Conservation (phyloP, 2,797 vertebrate species). For the Darevskia mixta region DNA sequence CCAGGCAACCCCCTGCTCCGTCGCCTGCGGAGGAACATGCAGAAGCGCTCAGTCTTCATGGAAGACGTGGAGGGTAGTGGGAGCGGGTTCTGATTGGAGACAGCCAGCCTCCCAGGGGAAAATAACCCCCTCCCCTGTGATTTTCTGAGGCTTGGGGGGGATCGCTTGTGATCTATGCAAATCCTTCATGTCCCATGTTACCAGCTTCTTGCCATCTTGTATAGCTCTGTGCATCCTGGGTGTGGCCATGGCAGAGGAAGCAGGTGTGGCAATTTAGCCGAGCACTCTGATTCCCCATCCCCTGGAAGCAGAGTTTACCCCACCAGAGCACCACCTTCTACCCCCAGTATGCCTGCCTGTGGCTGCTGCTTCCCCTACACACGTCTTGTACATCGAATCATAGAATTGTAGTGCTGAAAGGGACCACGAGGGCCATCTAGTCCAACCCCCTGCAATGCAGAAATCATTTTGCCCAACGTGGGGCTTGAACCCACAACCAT, state of each 20-base stretch:
- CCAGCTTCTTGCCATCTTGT: constrained; percentile 20
- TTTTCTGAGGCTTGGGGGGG: constrained; percentile 12
- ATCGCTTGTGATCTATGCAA: constrained; percentile 56
- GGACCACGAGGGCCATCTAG: no score
- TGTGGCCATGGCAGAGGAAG: background rate
- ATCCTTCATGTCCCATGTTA: constrained; percentile 9
- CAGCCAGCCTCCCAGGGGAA: background rate
- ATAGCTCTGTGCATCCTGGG: constrained; percentile 16
- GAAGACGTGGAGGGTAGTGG: constrained; percentile 84
- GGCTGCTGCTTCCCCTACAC: background rate
- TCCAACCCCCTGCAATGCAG: no score
- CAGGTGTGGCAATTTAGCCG: background rate
- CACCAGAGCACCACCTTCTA: background rate
- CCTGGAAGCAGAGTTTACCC: constrained; percentile 1
- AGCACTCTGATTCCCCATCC: background rate
- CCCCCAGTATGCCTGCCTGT: background rate
- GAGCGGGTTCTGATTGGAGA: constrained; percentile 79
- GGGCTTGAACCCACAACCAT: no score
- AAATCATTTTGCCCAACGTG: no score
- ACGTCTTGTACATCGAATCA: background rate
- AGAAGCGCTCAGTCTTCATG: constrained; percentile 74
- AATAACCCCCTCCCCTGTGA: constrained; percentile 19
- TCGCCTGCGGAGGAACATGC: constrained; percentile 71
- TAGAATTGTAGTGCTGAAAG: no score
- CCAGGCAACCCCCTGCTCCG: constrained; percentile 59